Base-by-base conservation (phyloP, 2,888 invertebrate species). In the Automeris io region DNA sequence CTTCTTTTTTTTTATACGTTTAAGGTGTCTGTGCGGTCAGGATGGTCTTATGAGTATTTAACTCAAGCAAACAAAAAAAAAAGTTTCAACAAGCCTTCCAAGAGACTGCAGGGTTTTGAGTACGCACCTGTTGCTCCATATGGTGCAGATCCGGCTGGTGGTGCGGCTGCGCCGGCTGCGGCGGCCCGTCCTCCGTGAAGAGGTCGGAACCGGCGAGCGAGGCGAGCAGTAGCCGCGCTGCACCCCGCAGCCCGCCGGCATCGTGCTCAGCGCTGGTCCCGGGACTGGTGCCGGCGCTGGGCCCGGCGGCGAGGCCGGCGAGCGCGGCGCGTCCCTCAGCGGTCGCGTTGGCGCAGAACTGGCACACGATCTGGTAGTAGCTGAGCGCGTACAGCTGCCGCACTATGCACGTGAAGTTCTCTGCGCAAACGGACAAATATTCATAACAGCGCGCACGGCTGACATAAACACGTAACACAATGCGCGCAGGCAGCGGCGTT, bases 301-400 rank as follows among this genome's bases (percentile, higher is more conserved):
- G 37, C 35, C 11, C 24, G 2, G 11, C 1, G 2, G 11, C 1
- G 23, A 3, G 8, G 6, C 45, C 58, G 6, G 56, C 69, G 21
- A 89, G 78, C 42, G 87, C 85, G 18, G 86, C 85, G 39, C 93
- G 89, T 54, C 92, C 92, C 26, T 85, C 83, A 32, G 91, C 90
- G 25, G 90, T 89, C 61, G 93, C 83, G 47, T 88, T 88, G 46
- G 92, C 92, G 39, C 92, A 91, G 46, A 96, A 87, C 76, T 95
- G 94, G 37, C 93, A 90, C 47, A 96, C 90, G 33, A 95, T 92
- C 89, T 97, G 97, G 74, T 97, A 93, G 83, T 95, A 96, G 43
- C 93, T 88, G 46, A 97, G 89, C 72, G 97, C 95, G 88, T 95
- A 98, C 49, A 97, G 89, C 48, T 94, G 92, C 70, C 94, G 93